Conservation (phyloP, 1,140 invertebrate species). For the Ooceraea biroi region DNA sequence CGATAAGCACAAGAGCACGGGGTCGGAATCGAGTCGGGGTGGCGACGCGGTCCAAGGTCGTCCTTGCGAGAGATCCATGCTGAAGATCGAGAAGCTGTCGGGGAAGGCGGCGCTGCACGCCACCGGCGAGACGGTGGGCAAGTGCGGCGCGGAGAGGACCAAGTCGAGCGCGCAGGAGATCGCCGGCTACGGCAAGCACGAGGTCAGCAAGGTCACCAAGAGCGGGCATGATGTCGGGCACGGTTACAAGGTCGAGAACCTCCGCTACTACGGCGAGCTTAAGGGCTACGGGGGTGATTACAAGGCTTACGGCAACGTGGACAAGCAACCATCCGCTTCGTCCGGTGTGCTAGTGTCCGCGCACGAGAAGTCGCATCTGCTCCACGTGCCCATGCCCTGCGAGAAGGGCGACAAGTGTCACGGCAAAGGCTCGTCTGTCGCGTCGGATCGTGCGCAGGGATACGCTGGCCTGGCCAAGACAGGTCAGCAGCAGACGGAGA, state of each 20-base stretch:
- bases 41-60: conserved; percentile 78
- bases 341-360: conserved; percentile 47
- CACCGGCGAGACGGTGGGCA: conserved; percentile 47
- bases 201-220: conserved; percentile 59
- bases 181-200: conserved; percentile 72
- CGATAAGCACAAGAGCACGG: conserved; percentile 77
- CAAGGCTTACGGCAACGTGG: conserved; percentile 83
- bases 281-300: conserved; percentile 81
- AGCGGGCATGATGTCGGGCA: conserved; percentile 70
- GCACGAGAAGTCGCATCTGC: conserved; percentile 81
- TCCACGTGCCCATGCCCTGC: conserved; percentile 63
- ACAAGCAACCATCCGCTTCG: conserved; percentile 71
- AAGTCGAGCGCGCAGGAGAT: conserved; percentile 79
- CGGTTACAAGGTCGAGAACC: conserved; percentile 82
- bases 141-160: conserved; percentile 79
- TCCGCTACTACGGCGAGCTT: conserved; percentile 84
- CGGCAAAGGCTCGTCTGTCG: conserved; percentile 63
- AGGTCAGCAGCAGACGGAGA: conserved; percentile 73
- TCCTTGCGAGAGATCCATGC: conserved; percentile 76
- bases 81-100: conserved; percentile 78
- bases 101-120: conserved; percentile 61
- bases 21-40: conserved; percentile 77
- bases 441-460: conserved; percentile 64
- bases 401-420: conserved; percentile 80
- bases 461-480: conserved; percentile 70